Conservation (phyloP, 2,113 vertebrate genomes). For the Canis aureus region DNA sequence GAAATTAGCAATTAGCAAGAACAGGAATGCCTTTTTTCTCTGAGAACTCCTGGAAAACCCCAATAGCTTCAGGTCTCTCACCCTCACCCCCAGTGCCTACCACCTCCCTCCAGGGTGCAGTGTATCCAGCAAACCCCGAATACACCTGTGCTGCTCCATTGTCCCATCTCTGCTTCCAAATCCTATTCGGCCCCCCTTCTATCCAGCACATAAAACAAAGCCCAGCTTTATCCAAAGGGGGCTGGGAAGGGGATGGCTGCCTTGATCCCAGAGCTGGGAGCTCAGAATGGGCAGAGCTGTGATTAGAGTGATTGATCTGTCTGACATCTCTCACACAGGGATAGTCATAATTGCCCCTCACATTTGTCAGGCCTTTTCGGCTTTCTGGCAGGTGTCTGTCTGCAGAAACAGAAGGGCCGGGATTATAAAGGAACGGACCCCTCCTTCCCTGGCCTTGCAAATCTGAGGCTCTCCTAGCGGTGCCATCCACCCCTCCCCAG, state of each 20-base stretch:
- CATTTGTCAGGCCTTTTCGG: constrained; percentile 49
- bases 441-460: background rate
- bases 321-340: background rate
- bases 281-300: background rate
- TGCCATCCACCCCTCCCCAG: background rate
- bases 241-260: background rate
- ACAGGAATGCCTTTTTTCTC: background rate
- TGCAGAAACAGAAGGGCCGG: background rate
- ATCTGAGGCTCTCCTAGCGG: background rate
- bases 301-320: constrained; percentile 20
- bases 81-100: fast-evolving
- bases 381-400: constrained; percentile 35
- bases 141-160: fast-evolving
- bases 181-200: background rate
- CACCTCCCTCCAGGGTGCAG: no score
- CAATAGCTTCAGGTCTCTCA: fast-evolving
- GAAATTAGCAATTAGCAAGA: background rate
- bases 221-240: background rate
- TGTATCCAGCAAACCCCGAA: background rate
- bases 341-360: background rate
- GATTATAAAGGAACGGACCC: background rate
- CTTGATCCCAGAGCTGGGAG: background rate
- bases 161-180: background rate
- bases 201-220: background rate
- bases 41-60: background rate